Percentiles rank a stretch among this genome's conserved stretches.
Conservation (phyloP, 1,140 invertebrate genomes). For the Muscidifurax raptorellus region DNA sequence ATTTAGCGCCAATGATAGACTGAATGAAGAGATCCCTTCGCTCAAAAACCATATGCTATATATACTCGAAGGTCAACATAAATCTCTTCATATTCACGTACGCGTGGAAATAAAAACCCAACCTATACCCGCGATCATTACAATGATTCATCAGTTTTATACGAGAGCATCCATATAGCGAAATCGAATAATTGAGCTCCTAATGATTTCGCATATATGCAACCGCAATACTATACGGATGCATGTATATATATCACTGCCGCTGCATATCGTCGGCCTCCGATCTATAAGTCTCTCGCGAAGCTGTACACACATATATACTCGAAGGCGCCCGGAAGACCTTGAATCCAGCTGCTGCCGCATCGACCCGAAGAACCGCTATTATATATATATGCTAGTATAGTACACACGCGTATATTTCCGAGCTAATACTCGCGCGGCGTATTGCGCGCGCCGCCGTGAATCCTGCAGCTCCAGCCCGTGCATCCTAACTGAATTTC, state of each 20-base stretch:
- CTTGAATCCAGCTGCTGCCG: slow-evolving; percentile 46
- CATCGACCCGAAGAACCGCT: slow-evolving; percentile 48
- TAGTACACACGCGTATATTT: background rate
- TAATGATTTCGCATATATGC: background rate
- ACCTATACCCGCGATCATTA: background rate
- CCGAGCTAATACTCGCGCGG: background rate
- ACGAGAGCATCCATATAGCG: background rate
- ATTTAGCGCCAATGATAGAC: too few relatives aligned
- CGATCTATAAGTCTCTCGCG: background rate
- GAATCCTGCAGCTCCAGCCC: background rate
- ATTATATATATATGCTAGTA: background rate
- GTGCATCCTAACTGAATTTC: background rate
- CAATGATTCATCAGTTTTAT: too few relatives aligned
- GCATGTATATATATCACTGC: too few relatives aligned
- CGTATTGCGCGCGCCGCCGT: background rate
- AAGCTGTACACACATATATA: background rate
- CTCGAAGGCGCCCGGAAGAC: slow-evolving; percentile 43
- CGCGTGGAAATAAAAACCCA: background rate
- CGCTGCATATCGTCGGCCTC: background rate
- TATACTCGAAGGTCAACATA: too few relatives aligned
- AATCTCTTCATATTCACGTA: too few relatives aligned
- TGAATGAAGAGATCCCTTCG: too few relatives aligned
- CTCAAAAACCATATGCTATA: too few relatives aligned
- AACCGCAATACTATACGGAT: background rate
- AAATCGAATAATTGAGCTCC: slow-evolving; percentile 23